phyloP scores from a whole-genome alignment of 2,797 vertebrate genomes.

The Strix occidentalis region DNA sequence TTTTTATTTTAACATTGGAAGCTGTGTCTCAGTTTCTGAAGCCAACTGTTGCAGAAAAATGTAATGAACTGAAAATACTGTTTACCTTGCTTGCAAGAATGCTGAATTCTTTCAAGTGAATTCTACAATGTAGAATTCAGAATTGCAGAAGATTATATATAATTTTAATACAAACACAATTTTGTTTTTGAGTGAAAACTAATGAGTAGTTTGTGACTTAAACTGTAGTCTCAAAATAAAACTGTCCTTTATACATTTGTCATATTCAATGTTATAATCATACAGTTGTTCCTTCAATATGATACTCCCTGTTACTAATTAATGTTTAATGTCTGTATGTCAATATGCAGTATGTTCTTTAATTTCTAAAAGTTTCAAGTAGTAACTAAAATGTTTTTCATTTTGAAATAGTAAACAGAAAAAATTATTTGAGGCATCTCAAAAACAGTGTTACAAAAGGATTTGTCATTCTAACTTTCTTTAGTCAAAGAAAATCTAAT shows the following conservation, averaged over 20 bases:
- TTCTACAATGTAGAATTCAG: background rate
- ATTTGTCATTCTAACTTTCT: background rate
- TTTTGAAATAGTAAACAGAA: constrained; percentile 26
- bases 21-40: background rate
- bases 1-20: background rate
- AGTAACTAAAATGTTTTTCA: background rate
- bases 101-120: background rate
- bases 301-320: background rate
- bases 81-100: background rate
- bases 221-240: background rate
- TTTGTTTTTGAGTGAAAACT: background rate
- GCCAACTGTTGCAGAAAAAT: background rate
- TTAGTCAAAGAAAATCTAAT: background rate
- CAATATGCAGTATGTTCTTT: background rate
- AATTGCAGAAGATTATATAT: background rate
- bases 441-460: background rate
- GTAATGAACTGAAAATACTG: background rate
- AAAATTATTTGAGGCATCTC: background rate
- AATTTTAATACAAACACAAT: background rate
- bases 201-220: background rate
- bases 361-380: background rate
- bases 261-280: background rate
- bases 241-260: background rate
- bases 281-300: background rate
- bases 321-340: background rate